A percentile compares a stretch with the other conserved stretches of the same genome.
Conservation (phyloP, 2,113 vertebrate species). For the Mohoua ochrocephala region DNA sequence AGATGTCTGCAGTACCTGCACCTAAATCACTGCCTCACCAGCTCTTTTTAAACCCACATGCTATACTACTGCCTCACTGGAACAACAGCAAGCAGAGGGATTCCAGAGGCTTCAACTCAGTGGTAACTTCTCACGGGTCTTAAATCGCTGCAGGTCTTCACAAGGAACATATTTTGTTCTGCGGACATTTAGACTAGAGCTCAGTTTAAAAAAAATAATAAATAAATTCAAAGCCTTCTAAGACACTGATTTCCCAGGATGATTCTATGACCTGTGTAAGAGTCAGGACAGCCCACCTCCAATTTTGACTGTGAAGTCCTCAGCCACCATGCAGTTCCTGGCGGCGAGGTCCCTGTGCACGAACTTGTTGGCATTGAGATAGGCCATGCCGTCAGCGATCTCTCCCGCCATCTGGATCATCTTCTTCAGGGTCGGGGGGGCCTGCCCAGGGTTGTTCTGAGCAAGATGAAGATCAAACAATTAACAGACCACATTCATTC, state of each 20-base stretch:
- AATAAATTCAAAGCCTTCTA: not conserved
- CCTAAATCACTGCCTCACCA: not conserved
- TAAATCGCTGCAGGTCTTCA: not conserved
- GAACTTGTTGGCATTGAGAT: slow-evolving; percentile 98
- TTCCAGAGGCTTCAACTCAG: not conserved
- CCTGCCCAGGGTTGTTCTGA: slow-evolving; percentile 82
- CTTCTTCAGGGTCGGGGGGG: slow-evolving; percentile 92
- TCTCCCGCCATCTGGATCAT: slow-evolving; percentile 99
- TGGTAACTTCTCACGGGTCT: not conserved
- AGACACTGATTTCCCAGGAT: not conserved
- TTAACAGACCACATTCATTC: not conserved
- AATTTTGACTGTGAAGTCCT: slow-evolving; percentile 98
- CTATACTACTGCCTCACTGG: not conserved
- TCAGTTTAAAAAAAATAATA: not conserved
- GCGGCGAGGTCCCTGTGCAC: slow-evolving; percentile 96
- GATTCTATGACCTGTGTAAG: not conserved
- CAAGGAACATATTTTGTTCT: not conserved
- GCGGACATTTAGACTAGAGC: not conserved
- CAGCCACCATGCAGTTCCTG: slow-evolving; percentile 97
- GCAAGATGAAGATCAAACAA: not conserved
- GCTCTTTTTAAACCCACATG: not conserved
- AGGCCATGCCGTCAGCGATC: slow-evolving; percentile 97
- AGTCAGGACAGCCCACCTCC: slow-evolving; percentile 78
- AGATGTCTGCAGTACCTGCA: slow-evolving; percentile 21
- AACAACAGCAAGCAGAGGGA: not conserved